These are phyloP conservation scores for Netelia fuscicornis DNA, from an alignment of 2,888 invertebrate genomes.

Conservation along the genomic window DNA sequence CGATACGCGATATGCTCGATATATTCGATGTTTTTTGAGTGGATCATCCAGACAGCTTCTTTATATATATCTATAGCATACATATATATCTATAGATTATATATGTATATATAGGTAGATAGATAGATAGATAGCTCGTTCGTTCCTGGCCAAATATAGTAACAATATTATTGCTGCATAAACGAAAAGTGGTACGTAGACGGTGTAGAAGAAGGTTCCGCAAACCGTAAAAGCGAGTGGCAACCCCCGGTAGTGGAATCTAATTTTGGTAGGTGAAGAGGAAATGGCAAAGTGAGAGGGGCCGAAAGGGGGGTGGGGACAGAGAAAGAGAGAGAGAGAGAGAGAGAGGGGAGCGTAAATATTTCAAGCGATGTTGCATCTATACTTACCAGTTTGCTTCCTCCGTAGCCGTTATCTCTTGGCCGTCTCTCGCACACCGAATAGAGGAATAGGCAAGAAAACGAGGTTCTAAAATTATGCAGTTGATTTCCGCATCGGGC, in stretches of 20 bases:
- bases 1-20: slow-evolving; percentile 19
- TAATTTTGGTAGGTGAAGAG: slow-evolving; percentile 50
- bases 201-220: slow-evolving; percentile 29
- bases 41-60: slow-evolving; percentile 22
- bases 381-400: slow-evolving; percentile 5
- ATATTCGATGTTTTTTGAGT: slow-evolving; percentile 38
- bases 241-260: slow-evolving; percentile 42
- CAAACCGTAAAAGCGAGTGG: slow-evolving; percentile 39
- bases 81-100: background rate
- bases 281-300: background rate
- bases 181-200: slow-evolving; percentile 45
- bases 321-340: slow-evolving; percentile 16
- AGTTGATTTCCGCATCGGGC: slow-evolving; percentile 68
- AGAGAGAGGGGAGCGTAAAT: slow-evolving; percentile 44
- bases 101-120: background rate
- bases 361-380: slow-evolving; percentile 54
- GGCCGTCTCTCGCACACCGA: slow-evolving; percentile 15
- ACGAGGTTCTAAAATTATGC: slow-evolving; percentile 68
- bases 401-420: background rate
- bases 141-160: slow-evolving; percentile 1
- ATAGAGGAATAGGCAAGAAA: slow-evolving; percentile 33
- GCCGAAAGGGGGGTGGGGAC: background rate
- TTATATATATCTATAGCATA: slow-evolving; percentile 28
- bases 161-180: slow-evolving; percentile 63
- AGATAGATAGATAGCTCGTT: background rate